These are phyloP conservation scores for Eupeodes luniger DNA, from an alignment of 2,888 invertebrate genomes.

Conservation along the genomic window DNA sequence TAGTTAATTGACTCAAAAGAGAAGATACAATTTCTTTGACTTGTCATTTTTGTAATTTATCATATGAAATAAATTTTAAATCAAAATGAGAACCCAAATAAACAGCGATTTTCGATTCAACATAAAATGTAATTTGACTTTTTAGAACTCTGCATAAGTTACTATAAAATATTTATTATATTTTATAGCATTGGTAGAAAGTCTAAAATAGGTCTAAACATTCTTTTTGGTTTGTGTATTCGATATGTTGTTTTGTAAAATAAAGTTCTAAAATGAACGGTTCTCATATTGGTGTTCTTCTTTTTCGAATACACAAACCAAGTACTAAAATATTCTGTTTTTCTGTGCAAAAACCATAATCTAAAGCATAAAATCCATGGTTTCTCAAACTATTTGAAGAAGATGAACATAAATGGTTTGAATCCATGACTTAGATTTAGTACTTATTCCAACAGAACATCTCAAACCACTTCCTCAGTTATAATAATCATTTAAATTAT, in stretches of 20 bases:
- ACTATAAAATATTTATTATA: neutral
- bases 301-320: constrained; percentile 17
- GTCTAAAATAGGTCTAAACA: neutral
- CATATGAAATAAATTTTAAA: too few relatives aligned
- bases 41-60: too few relatives aligned
- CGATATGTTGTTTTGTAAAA: constrained; percentile 7
- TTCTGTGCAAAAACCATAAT: constrained; percentile 30
- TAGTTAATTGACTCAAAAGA: too few relatives aligned
- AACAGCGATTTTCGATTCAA: too few relatives aligned
- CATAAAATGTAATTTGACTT: too few relatives aligned
- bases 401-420: constrained; percentile 14
- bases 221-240: neutral
- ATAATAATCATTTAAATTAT: constrained; percentile 64
- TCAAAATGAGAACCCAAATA: too few relatives aligned
- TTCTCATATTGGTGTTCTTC: neutral
- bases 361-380: constrained; percentile 47
- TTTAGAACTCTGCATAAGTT: too few relatives aligned
- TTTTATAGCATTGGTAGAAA: neutral
- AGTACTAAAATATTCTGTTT: neutral
- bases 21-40: too few relatives aligned
- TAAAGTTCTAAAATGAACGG: constrained; percentile 10
- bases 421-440: constrained; percentile 62
- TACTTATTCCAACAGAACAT: constrained; percentile 53
- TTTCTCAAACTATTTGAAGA: constrained; percentile 24
- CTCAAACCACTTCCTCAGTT: constrained; percentile 68